Evolutionary conservation across 2,888 invertebrate species (phyloP).

Genomic region (Pseudococcus jackbeardsleyi): DNA sequence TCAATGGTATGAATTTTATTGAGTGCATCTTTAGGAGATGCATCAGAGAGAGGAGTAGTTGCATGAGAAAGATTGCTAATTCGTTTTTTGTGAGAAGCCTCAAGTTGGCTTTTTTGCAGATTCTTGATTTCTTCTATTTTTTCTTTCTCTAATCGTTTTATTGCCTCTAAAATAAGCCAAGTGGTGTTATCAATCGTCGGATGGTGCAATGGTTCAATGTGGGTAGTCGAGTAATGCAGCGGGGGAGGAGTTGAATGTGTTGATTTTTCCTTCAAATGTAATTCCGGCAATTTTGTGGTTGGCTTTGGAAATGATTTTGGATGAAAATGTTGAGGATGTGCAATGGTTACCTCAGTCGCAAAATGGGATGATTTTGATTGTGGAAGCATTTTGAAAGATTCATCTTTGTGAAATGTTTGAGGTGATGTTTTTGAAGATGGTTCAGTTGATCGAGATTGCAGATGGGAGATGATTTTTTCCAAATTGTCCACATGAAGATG

Average conservation of each 20-base stretch:
- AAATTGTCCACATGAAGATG: too few species aligned
- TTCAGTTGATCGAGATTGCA: too few species aligned
- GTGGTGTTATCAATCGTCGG: neutral
- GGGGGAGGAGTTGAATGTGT: neutral
- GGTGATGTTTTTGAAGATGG: too few species aligned
- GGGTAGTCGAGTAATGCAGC: neutral
- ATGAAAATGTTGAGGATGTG: too few species aligned
- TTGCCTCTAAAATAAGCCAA: neutral
- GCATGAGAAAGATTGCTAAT: neutral
- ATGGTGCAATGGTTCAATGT: neutral
- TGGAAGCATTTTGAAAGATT: too few species aligned
- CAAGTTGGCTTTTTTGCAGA: neutral
- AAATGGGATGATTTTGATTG: too few species aligned
- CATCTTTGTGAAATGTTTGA: too few species aligned
- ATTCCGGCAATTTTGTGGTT: neutral
- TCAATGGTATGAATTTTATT: neutral
- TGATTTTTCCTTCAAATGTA: neutral
- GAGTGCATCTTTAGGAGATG: neutral
- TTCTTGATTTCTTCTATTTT: neutral
- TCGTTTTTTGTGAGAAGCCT: neutral
- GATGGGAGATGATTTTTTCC: too few species aligned
- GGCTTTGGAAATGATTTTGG: neutral
- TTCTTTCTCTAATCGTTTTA: neutral
- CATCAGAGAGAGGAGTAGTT: neutral
- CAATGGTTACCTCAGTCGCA: too few species aligned